Conservation (phyloP, 2,797 vertebrate genomes). For the Acipenser oxyrinchus region DNA sequence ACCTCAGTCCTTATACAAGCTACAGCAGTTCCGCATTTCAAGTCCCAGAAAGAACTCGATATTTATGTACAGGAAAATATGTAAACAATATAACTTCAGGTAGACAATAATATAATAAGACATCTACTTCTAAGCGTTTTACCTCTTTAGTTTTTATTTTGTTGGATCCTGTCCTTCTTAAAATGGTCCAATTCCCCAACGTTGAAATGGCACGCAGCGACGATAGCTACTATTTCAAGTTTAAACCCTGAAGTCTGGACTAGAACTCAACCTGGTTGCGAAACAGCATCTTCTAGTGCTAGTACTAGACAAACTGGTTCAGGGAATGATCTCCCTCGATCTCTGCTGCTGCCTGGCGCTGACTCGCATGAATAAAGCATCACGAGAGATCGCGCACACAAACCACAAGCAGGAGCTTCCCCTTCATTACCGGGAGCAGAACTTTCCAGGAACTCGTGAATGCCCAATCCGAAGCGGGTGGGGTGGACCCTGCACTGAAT, state of each 20-base stretch:
- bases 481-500: neutral
- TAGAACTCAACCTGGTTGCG: neutral
- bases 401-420: neutral
- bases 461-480: neutral
- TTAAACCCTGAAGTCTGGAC: neutral
- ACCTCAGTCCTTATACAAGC: no score
- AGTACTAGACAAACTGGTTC: neutral
- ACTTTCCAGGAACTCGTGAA: neutral
- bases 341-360: neutral
- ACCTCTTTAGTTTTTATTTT: neutral
- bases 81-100: neutral
- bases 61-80: no score
- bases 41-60: no score
- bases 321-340: conserved; percentile 1
- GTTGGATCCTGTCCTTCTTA: neutral
- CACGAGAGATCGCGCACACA: neutral
- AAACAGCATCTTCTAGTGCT: conserved; percentile 2
- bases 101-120: neutral
- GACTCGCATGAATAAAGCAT: neutral
- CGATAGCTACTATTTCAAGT: neutral
- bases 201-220: neutral
- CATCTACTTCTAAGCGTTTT: neutral
- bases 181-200: neutral
- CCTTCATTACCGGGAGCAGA: neutral
- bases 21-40: no score